Conservation (phyloP, 2,797 vertebrate species). For the Urophycis tenuis region DNA sequence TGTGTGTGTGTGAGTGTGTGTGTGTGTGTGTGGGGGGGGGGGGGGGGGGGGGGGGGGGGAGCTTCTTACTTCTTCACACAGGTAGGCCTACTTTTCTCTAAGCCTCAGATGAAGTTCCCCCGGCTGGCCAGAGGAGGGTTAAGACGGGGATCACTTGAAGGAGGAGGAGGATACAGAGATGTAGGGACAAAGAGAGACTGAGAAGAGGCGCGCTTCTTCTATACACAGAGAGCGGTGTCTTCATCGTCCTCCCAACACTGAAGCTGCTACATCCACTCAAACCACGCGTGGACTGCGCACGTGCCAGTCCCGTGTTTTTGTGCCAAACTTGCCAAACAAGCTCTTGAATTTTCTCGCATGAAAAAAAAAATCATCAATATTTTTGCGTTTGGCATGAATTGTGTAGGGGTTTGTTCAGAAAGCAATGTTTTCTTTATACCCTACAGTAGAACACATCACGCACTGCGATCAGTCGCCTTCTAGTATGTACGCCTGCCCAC, state of each 20-base stretch:
- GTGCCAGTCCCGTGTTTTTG: background rate
- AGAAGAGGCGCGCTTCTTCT: background rate
- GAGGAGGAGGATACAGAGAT: background rate
- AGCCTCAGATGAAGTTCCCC: conserved; percentile 1
- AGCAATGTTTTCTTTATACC: background rate
- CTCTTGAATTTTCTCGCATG: background rate
- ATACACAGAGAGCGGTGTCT: background rate
- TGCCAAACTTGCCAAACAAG: background rate
- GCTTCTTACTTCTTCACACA: background rate
- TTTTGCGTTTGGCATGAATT: background rate
- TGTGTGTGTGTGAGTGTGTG: too few relatives aligned
- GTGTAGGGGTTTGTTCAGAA: background rate
- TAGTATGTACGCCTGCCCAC: background rate
- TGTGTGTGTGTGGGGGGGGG: too few relatives aligned
- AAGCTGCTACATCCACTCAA: background rate
- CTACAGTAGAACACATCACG: background rate
- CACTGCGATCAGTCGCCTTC: background rate
- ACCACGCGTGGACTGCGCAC: background rate
- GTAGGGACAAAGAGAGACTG: background rate
- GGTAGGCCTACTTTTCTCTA: background rate
- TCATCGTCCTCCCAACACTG: background rate
- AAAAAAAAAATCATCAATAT: background rate
- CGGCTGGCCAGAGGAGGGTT: background rate
- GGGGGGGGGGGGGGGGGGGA: background rate
- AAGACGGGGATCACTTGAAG: background rate